These are phyloP conservation scores for Cichladusa arquata DNA, from an alignment of 2,113 vertebrate genomes.

Conservation along the genomic window DNA sequence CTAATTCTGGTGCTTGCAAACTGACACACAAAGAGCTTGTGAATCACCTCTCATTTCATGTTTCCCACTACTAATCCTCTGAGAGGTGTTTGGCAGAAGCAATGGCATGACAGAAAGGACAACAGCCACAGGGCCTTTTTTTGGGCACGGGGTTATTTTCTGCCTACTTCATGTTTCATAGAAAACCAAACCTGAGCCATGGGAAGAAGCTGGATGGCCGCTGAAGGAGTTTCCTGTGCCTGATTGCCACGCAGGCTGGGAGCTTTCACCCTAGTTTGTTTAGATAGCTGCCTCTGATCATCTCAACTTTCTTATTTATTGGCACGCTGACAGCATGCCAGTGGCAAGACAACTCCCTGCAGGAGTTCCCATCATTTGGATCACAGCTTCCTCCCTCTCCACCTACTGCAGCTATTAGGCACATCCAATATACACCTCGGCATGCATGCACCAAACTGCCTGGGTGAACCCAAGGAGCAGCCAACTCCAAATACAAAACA, in stretches of 20 bases:
- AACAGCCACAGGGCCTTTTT: not conserved
- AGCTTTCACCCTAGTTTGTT: conserved; percentile 46
- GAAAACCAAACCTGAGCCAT: not conserved
- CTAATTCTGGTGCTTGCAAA: not conserved
- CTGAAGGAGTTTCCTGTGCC: not conserved
- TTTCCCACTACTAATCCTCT: not conserved
- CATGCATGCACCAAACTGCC: conserved; percentile 23
- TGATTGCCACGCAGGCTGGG: not conserved
- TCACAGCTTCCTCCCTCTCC: conserved; percentile 53
- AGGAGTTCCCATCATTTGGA: conserved; percentile 61
- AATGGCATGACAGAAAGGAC: not conserved
- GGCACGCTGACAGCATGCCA: conserved; percentile 43
- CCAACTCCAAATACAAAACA: conserved; percentile 29
- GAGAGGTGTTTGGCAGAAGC: not conserved
- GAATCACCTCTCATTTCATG: not conserved
- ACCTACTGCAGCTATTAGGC: conserved; percentile 46
- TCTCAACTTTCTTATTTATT: conserved; percentile 33
- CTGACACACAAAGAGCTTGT: not conserved
- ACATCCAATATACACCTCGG: conserved; percentile 17
- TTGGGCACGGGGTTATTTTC: not conserved
- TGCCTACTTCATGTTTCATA: not conserved
- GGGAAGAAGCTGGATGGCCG: not conserved
- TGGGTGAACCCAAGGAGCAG: conserved; percentile 33
- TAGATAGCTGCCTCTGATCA: conserved; percentile 47
- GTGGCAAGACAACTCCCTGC: conserved; percentile 56